phyloP scores from a whole-genome alignment of 2,888 invertebrate species.

The Erebia aethiops region DNA sequence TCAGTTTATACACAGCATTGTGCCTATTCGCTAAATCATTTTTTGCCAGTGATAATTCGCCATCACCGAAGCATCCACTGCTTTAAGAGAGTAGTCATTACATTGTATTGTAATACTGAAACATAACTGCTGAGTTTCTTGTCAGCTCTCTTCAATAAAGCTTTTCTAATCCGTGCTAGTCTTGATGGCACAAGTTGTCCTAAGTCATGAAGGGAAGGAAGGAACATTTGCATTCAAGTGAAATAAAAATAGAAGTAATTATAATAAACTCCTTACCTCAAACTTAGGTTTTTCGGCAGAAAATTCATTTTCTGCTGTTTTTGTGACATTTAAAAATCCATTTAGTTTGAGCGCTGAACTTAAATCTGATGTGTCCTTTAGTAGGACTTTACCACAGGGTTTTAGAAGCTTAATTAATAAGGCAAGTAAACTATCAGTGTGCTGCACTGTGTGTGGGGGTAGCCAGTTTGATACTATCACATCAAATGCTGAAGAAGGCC shows the following conservation, averaged over 20 bases:
- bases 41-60: no score
- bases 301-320: constrained; percentile 57
- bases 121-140: no score
- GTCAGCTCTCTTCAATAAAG: no score
- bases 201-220: no score
- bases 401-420: constrained; percentile 84
- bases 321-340: constrained; percentile 83
- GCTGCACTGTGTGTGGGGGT: constrained; percentile 67
- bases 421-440: constrained; percentile 74
- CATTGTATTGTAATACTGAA: no score
- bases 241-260: neutral
- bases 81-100: no score
- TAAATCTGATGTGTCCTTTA: constrained; percentile 74
- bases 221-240: no score
- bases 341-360: constrained; percentile 83
- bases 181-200: no score
- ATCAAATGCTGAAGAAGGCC: constrained; percentile 84
- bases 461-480: constrained; percentile 82
- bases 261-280: constrained; percentile 72
- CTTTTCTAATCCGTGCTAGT: no score
- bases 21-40: no score
- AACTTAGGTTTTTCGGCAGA: constrained; percentile 87
- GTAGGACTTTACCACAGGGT: constrained; percentile 83
- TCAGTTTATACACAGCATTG: no score
- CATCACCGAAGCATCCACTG: no score